Percentiles rank a stretch among this genome's conserved stretches.
Evolutionary conservation across 2,888 invertebrate species (phyloP).

Genomic region (Eilema sororculum): DNA sequence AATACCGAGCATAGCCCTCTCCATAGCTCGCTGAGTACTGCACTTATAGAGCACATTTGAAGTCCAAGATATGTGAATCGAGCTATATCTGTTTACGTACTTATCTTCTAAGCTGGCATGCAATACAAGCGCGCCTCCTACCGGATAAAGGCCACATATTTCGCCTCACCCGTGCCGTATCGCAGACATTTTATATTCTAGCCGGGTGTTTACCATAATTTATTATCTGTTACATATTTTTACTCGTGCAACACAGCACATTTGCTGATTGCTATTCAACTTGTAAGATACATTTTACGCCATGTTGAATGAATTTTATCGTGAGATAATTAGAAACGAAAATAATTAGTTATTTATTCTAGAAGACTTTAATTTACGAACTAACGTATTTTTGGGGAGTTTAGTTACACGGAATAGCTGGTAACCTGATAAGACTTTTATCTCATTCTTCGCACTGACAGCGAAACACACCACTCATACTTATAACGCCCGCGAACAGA

Average conservation of each 20-base stretch:
- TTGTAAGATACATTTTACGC: not conserved
- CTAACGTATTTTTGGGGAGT: no score
- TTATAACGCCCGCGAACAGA: not conserved
- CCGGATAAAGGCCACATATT: constrained; percentile 59
- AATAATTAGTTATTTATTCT: no score
- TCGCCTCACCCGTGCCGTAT: constrained; percentile 62
- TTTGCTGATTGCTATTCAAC: not conserved
- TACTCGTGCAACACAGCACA: not conserved
- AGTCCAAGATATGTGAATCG: no score
- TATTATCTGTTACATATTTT: constrained; percentile 6
- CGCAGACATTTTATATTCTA: constrained; percentile 51
- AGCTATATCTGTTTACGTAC: no score
- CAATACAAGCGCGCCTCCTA: constrained; percentile 31
- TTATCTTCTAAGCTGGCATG: not conserved
- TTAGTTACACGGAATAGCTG: not conserved
- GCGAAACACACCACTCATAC: not conserved
- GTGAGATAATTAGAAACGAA: no score
- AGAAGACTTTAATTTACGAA: no score
- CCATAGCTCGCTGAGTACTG: no score
- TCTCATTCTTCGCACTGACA: not conserved
- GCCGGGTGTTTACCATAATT: constrained; percentile 5
- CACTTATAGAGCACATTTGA: no score
- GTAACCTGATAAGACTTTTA: not conserved
- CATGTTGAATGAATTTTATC: not conserved
- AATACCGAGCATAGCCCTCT: no score